These are phyloP conservation scores for Sthenelais limicola DNA, from an alignment of 2,888 invertebrate species.

Conservation along the genomic window DNA sequence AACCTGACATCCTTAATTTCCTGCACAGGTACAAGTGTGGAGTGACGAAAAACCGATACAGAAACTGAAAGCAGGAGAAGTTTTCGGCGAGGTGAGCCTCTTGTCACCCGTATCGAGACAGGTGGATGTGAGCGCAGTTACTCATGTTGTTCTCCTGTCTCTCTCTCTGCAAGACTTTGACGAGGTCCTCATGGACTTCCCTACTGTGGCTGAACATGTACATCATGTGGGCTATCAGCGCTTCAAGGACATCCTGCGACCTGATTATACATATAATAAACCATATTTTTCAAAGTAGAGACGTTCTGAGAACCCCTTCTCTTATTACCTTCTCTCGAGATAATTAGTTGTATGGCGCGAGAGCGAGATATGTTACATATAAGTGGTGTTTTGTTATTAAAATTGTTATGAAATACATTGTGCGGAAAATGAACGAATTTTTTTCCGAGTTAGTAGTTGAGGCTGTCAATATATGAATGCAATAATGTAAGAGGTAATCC, in stretches of 20 bases:
- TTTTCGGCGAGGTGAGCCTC: slow-evolving; percentile 52
- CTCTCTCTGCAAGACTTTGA: slow-evolving; percentile 48
- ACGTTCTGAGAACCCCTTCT: too few relatives aligned
- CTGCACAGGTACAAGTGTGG: slow-evolving; percentile 13
- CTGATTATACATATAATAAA: neutral
- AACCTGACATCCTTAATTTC: too few relatives aligned
- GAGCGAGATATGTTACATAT: too few relatives aligned
- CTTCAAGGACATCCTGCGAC: slow-evolving; percentile 19
- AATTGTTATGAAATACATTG: too few relatives aligned
- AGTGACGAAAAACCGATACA: slow-evolving; percentile 47
- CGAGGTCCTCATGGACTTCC: slow-evolving; percentile 41
- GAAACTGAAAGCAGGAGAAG: slow-evolving; percentile 46
- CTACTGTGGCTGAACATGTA: slow-evolving; percentile 17
- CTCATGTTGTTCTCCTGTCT: slow-evolving; percentile 47
- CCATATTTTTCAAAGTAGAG: too few relatives aligned
- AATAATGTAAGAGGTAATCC: too few relatives aligned
- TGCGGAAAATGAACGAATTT: too few relatives aligned
- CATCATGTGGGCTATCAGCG: slow-evolving; percentile 24
- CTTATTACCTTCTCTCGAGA: too few relatives aligned
- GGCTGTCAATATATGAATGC: too few relatives aligned
- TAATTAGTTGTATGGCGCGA: too few relatives aligned
- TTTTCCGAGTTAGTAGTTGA: too few relatives aligned
- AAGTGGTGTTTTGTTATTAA: too few relatives aligned
- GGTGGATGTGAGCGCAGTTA: slow-evolving; percentile 44
- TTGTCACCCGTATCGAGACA: slow-evolving; percentile 32